Base-by-base conservation (phyloP, 2,113 vertebrate species). In the Anoura caudifer region DNA sequence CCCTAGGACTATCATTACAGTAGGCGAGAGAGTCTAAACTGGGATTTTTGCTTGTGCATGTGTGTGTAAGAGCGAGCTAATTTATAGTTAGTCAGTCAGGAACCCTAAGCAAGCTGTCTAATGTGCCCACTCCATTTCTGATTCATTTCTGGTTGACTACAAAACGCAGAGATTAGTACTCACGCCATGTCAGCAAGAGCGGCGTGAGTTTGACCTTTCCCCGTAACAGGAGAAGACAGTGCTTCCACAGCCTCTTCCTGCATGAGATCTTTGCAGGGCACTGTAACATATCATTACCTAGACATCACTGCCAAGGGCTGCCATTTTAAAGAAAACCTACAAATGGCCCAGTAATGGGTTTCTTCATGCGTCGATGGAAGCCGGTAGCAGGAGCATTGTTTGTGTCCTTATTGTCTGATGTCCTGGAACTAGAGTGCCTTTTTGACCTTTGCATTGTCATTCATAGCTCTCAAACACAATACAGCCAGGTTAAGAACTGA, bases 311-410 rank as follows among this genome's bases (percentile, higher is more conserved):
- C 94, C 90, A 89, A 94, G 86, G 90, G 77, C 75, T 96, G 92
- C 95, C 95, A 94, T 97, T 96, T 95, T 92, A 97, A 91, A 94
- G 96, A 97, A 97, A 96, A 97, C 96, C 95, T 95, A 97, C 95
- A 97, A 97, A 97, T 96, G 97, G 96, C 82, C 95, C 96, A 87
- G 77, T 97, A 96, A 97, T 96, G 96, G 88, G 84, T 96, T 92
- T 97, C 91, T 97, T 96, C 96, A 94, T 96, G 97, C 85, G 19
- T 96, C 91, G 95, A 70, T 87, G 69, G 93, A 94, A 97, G 56
- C 91, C 86, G 1, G 85, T 87, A 79, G 96, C 93, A 94, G 82
- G 41, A 93, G 93, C 88, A 95, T 94, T 97, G 92, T 96, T 91
- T 97, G 96, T 95, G 79, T 92, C 61, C 95, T 87, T 80, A 82